These are phyloP conservation scores for Tetropium fuscum DNA, from an alignment of 2,888 invertebrate species.

Conservation along the genomic window DNA sequence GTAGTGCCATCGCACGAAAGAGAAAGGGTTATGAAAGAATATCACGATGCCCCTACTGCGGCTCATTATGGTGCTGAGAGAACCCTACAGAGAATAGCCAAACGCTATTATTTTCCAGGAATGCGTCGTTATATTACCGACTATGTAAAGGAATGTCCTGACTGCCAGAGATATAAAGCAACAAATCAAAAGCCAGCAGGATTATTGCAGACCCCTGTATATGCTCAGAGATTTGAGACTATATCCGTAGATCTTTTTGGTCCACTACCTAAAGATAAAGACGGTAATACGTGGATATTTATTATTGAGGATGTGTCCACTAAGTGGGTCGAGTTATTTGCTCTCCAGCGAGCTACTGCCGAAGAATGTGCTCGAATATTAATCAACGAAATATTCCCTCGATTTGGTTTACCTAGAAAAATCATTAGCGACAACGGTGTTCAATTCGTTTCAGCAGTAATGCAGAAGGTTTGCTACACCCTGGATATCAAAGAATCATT, in stretches of 20 bases:
- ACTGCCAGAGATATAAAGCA: conserved; percentile 32
- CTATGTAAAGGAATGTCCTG: conserved; percentile 19
- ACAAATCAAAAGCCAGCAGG: conserved; percentile 32
- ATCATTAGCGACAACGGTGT: conserved; percentile 53
- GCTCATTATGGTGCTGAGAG: conserved; percentile 45
- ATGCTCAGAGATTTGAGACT: conserved; percentile 36
- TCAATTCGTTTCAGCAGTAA: conserved; percentile 50
- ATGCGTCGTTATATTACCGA: conserved; percentile 24
- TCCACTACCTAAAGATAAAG: conserved; percentile 31
- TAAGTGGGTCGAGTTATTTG: conserved; percentile 48
- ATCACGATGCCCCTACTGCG: conserved; percentile 43
- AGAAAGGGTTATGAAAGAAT: too few relatives aligned
- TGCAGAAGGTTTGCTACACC: conserved; percentile 43
- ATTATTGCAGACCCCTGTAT: conserved; percentile 32
- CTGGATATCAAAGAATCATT: conserved; percentile 6
- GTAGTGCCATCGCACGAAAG: too few relatives aligned
- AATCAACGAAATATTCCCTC: conserved; percentile 47
- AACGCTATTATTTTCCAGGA: not conserved
- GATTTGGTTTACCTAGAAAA: conserved; percentile 54
- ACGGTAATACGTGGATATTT: conserved; percentile 26
- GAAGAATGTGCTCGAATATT: conserved; percentile 41
- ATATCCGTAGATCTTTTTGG: conserved; percentile 42
- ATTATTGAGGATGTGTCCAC: conserved; percentile 41
- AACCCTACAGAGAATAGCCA: too few relatives aligned
- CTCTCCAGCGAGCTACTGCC: conserved; percentile 39